A percentile compares a stretch with the other conserved stretches of the same genome.
phyloP scores from a whole-genome alignment of 2,888 invertebrate species.

The Pseudococcus longispinus region DNA sequence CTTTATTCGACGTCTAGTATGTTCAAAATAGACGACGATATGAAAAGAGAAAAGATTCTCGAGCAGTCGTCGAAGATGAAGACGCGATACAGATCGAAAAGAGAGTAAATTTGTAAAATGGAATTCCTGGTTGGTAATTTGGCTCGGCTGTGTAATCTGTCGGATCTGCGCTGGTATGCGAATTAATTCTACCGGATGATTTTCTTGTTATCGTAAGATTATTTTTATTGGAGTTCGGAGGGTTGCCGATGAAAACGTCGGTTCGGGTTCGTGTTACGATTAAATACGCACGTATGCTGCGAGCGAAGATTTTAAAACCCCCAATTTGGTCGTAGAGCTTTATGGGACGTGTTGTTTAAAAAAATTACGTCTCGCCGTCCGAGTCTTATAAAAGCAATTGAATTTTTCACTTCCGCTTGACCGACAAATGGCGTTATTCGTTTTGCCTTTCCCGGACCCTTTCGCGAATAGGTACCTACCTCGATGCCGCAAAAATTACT shows the following conservation, averaged over 20 bases:
- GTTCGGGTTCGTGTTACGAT: background rate
- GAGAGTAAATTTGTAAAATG: background rate
- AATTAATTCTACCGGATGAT: conserved; percentile 5
- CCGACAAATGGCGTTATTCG: background rate
- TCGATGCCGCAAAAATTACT: background rate
- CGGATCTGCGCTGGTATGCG: background rate
- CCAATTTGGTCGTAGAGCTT: background rate
- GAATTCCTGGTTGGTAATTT: background rate
- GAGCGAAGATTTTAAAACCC: background rate
- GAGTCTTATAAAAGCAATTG: background rate
- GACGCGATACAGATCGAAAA: background rate
- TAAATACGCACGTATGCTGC: background rate
- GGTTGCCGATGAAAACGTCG: background rate
- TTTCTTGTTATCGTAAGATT: conserved; percentile 7
- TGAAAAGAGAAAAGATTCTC: too few species aligned
- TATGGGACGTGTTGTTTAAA: background rate
- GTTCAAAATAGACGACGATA: background rate
- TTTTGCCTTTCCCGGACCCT: background rate
- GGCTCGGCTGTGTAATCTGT: background rate
- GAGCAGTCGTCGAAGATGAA: background rate
- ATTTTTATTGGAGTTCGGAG: background rate
- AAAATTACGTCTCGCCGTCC: background rate
- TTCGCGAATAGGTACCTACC: background rate
- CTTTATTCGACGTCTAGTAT: background rate
- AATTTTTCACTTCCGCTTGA: background rate